A percentile compares a stretch with the other conserved stretches of the same genome.
Conservation (phyloP, 2,113 vertebrate species). For the Nothocercus julius region DNA sequence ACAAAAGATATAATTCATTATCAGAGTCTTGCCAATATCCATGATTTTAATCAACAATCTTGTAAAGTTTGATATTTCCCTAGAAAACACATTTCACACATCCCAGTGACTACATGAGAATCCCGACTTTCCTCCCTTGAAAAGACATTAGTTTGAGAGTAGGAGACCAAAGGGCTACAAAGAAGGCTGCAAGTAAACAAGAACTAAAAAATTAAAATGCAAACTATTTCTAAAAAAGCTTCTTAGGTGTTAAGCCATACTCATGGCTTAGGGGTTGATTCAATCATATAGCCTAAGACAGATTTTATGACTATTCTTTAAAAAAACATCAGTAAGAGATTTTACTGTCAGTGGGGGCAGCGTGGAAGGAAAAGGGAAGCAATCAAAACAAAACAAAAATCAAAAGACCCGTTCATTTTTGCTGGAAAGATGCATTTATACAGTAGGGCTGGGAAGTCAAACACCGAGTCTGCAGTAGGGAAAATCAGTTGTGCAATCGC, state of each 20-base stretch:
- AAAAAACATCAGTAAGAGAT: neutral
- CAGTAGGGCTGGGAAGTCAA: neutral
- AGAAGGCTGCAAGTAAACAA: neutral
- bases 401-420: neutral
- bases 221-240: neutral
- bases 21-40: neutral
- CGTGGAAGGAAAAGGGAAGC: neutral
- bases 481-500: neutral
- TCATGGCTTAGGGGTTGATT: neutral
- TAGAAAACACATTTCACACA: neutral
- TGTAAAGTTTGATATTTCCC: neutral
- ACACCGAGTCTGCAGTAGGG: neutral
- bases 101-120: neutral
- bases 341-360: neutral
- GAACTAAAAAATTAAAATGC: neutral
- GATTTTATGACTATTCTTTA: neutral
- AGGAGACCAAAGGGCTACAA: neutral
- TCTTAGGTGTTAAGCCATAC: neutral
- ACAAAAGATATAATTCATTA: neutral
- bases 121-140: neutral
- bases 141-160: neutral
- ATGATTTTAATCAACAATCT: neutral
- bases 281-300: neutral
- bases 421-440: neutral
- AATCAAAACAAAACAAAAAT: neutral